phyloP scores from a whole-genome alignment of 2,113 vertebrate genomes.

The Sitta europaea region DNA sequence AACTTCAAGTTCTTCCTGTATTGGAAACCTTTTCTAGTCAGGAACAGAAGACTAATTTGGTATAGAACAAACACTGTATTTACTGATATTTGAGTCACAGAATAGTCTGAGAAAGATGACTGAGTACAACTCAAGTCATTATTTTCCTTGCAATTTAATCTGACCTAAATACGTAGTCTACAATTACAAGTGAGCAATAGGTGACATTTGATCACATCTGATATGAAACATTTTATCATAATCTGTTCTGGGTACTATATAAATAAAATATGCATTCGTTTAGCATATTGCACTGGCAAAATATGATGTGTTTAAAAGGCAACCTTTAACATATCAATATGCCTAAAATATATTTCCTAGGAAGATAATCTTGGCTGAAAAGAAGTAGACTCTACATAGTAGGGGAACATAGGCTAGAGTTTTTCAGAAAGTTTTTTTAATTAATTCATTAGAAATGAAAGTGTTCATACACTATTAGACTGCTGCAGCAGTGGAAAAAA shows the following conservation, averaged over 20 bases:
- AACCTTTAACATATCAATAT: background rate
- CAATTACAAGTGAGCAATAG: slow-evolving; percentile 30
- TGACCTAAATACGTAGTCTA: slow-evolving; percentile 6
- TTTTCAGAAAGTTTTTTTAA: background rate
- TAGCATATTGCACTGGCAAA: slow-evolving; percentile 7
- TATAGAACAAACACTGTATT: background rate
- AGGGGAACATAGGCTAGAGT: background rate
- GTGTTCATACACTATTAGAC: background rate
- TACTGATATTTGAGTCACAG: background rate
- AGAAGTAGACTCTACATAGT: background rate
- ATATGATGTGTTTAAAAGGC: background rate
- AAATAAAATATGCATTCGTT: slow-evolving; percentile 2
- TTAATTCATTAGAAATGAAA: background rate
- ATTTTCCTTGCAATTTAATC: slow-evolving; percentile 9
- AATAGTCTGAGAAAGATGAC: background rate
- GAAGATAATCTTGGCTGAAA: background rate
- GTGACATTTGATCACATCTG: slow-evolving; percentile 1
- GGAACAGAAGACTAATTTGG: background rate
- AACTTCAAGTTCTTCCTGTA: background rate
- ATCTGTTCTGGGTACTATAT: background rate
- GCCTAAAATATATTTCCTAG: background rate
- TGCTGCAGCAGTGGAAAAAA: background rate
- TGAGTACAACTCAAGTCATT: background rate
- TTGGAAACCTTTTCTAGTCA: background rate
- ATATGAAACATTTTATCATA: background rate